Base-by-base conservation (phyloP, 2,888 invertebrate genomes). In the Biston stratarius region DNA sequence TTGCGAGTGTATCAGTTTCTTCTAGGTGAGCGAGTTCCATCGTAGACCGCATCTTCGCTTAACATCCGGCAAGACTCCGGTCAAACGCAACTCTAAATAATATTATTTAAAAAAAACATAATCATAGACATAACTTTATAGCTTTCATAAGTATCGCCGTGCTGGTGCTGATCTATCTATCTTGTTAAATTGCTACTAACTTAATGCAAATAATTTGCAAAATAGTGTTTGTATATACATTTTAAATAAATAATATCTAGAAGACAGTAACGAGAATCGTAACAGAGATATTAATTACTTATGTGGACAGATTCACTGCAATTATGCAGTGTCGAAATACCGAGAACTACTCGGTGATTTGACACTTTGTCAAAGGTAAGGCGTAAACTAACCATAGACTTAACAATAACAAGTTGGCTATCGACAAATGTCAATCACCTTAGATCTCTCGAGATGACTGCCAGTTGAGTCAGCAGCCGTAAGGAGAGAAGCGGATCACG, bases 271-370 rank as follows among this genome's bases (percentile, higher is more conserved):
- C 38, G 38, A 53, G 38, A 15, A 53, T 6, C 8, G 33, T 52
- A 36, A 38, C n/a, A 33, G 9, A 33, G 34, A 9, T 34, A 14
- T n/a, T 5, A n/a, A 45, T 34, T 6, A 15, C 33, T 12, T 12
- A 7, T 42, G 47, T 48, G 48, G 55, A 12, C 40, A 45, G 56
- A 48, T 48, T 65, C 58, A 67, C 64, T 67, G 57, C 63, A 64
- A 0, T 0, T 42, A 65, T 67, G 70, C 64, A 62, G 73, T 71
- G 73, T 71, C 67, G 52, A 69, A 72, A 75, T 77, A 77, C 76
- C 64, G 34, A 71, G 75, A 76, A 78, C 36, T 65, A 62, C 70
- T 74, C 51, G 53, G 69, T 67, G 65, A 75, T 52, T 55, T 12
- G 55, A 75, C 61, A 60, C 68, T 53, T 56, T 52, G 61, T 15